Conservation (phyloP, 2,113 vertebrate species). For the Alligator mississippiensis region DNA sequence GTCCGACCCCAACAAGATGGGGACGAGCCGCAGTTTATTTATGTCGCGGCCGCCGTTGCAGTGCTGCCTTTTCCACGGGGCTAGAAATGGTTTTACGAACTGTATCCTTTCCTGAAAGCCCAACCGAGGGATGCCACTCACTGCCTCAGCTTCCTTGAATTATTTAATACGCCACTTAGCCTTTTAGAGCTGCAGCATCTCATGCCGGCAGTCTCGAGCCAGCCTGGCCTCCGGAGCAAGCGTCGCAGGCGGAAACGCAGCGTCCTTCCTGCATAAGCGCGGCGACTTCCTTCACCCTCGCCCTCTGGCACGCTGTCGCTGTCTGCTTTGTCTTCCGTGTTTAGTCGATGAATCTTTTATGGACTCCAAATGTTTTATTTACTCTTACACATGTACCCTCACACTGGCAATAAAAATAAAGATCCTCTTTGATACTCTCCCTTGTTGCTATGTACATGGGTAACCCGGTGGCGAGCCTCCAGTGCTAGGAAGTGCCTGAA, state of each 20-base stretch:
- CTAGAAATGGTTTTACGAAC: neutral
- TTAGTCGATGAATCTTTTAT: fast-evolving
- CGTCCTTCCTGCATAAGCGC: neutral
- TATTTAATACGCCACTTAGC: neutral
- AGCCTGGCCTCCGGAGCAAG: neutral
- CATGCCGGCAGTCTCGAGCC: fast-evolving
- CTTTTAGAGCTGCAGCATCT: neutral
- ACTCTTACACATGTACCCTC: fast-evolving
- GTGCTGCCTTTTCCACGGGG: neutral
- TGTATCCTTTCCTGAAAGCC: fast-evolving
- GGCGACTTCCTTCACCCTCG: neutral
- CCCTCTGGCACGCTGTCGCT: neutral
- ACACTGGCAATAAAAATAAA: fast-evolving
- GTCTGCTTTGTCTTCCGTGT: fast-evolving
- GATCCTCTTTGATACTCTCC: neutral
- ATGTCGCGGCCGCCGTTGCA: neutral
- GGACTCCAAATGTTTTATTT: fast-evolving
- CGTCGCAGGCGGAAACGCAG: neutral
- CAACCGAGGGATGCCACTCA: neutral
- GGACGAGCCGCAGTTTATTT: fast-evolving
- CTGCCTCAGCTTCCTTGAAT: fast-evolving
- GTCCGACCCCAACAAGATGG: fast-evolving
- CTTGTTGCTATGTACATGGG: neutral
- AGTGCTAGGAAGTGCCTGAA: fast-evolving
- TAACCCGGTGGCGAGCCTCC: neutral